Base-by-base conservation (phyloP, 2,888 invertebrate genomes). In the Gortyna flavago region DNA sequence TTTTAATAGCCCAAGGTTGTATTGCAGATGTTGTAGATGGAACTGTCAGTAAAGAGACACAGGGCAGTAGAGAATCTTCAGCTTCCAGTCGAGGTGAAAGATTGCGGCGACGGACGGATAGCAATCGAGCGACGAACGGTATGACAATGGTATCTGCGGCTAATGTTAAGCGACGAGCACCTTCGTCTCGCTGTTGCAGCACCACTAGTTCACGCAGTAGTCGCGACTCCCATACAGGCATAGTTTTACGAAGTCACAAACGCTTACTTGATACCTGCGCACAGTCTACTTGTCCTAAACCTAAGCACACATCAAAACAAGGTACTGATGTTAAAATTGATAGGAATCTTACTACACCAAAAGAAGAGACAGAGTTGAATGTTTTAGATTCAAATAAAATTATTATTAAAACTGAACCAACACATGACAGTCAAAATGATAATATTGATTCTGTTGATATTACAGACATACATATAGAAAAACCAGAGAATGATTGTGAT, bases 1-100 rank as follows among this genome's bases (percentile, higher is more conserved):
- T 99, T 92, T 96, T 99, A 86, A 98, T 98, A 93, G 98, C 98
- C 61, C 98, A 98, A 92, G 98, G 98, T 54, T 98, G 98, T 92
- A 97, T 98, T 93, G 97, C 98, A 72, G 98, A 98, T 93, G 97
- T 98, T 70, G 96, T 96, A 38, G 97, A 97, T 85, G 93, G 94
- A 51, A 84, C 91, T 85, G 87, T 86, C 72, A 91, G 92, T 83
- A 95, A 95, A 88, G 95, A 95, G 77, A 88, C 92, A 74, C 93
- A 93, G 85, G 93, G 96, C 51, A 95, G 96, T 87, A 92, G 96
- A 85, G 97, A 97, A 84, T 96, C 97, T 16, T 96, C 96, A 67
- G 92, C 94, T 41, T 95, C 95, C 48, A 95, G 95, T 86, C 91
- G 96, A 80, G 94, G 96, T 25, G 96, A 95, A 78, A 90, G 95